Conservation (phyloP, 2,113 vertebrate species). For the Etheostoma spectabile region DNA sequence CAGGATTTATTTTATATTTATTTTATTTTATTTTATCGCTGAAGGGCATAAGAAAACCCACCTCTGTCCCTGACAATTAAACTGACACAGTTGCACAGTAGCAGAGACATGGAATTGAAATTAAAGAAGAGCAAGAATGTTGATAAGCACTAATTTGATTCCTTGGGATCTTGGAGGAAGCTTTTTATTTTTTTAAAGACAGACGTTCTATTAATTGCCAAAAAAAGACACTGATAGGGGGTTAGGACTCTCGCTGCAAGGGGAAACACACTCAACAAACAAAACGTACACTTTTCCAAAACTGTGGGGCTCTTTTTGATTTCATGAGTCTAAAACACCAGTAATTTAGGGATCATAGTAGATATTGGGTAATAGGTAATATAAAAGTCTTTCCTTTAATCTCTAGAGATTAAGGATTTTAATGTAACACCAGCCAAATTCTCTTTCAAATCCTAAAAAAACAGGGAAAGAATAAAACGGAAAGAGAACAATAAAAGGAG, state of each 20-base stretch:
- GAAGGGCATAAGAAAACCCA: conserved; percentile 17
- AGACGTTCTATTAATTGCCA: conserved; percentile 47
- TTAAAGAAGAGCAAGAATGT: conserved; percentile 47
- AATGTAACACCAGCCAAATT: not conserved
- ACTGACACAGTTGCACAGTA: conserved; percentile 14
- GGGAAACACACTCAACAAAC: conserved; percentile 36
- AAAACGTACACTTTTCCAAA: conserved; percentile 19
- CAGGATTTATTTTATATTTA: not conserved
- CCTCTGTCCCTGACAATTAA: conserved; percentile 24
- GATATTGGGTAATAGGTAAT: not conserved
- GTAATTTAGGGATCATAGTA: not conserved
- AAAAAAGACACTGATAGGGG: conserved; percentile 42
- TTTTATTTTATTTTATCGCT: not conserved
- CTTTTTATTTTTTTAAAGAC: conserved; percentile 22
- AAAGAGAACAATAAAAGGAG: not conserved
- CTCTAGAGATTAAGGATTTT: not conserved
- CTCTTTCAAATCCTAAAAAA: not conserved
- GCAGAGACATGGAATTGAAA: conserved; percentile 47
- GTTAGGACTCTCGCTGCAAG: conserved; percentile 53
- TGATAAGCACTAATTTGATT: conserved; percentile 58
- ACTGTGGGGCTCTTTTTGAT: not conserved
- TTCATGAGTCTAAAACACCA: not conserved
- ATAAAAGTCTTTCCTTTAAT: not conserved
- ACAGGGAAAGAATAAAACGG: not conserved
- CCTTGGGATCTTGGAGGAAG: conserved; percentile 40